Percentiles rank a stretch among this genome's conserved stretches.
These are phyloP conservation scores for Decapterus maruadsi DNA, from an alignment of 2,797 vertebrate species.

Conservation along the genomic window DNA sequence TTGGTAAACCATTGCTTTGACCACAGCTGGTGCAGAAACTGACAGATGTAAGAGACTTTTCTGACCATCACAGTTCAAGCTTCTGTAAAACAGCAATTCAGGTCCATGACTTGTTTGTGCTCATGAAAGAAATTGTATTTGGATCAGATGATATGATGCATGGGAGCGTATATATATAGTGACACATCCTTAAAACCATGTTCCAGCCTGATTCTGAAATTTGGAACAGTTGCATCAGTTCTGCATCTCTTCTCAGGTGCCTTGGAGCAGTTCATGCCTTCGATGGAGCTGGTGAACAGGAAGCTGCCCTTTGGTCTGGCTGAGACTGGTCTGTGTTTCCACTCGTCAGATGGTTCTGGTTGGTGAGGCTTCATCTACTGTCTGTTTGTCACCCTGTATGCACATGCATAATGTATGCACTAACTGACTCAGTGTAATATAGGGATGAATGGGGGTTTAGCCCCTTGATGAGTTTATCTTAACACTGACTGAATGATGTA, in stretches of 20 bases:
- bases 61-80: neutral
- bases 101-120: neutral
- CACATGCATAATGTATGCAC: neutral
- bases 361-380: conserved; percentile 77
- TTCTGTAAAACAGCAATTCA: neutral
- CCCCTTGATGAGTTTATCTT: neutral
- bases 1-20: neutral
- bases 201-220: neutral
- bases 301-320: conserved; percentile 94
- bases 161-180: neutral
- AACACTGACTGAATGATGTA: too few species aligned
- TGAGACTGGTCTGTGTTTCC: conserved; percentile 91
- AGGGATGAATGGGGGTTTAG: neutral
- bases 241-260: conserved; percentile 83
- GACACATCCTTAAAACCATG: neutral
- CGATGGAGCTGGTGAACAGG: conserved; percentile 89
- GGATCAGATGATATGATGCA: neutral
- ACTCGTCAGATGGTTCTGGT: conserved; percentile 71
- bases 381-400: neutral
- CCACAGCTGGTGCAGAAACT: neutral
- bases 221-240: neutral
- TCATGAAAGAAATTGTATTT: neutral
- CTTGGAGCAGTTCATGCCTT: conserved; percentile 87
- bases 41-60: neutral
- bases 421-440: neutral